Base-by-base conservation (phyloP, 1,140 invertebrate genomes). In the Pissodes strobi region DNA sequence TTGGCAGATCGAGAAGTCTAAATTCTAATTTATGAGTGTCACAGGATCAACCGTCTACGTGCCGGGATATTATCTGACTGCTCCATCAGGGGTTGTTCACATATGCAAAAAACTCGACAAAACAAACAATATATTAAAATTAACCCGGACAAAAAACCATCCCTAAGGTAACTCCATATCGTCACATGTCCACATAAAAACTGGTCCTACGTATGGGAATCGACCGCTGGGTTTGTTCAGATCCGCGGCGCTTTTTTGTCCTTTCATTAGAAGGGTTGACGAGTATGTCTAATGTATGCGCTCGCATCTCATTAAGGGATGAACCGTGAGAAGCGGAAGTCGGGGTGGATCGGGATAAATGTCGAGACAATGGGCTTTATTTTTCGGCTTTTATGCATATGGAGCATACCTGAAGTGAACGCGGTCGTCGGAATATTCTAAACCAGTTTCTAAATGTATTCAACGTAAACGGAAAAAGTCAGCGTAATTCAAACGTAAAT, bases 301-400 rank as follows among this genome's bases (percentile, higher is more conserved):
- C 55, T 64, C 38, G 62, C 62, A 64, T 64, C 62, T 64, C 62
- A 64, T 64, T 58, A 64, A 64, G 62, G 62, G 62, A 64, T 64
- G 62, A 64, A 64, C 62, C 62, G 62, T 64, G 62, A 64, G 62
- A 64, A 63, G 60, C 60, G 60, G 60, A 63, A 63, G 51, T 48
- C 60, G 60, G 60, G 60, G 60, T 55, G 60, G 60, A 63, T 63
- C 60, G 48, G 22, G 22, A 51, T 10, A n/a, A 51, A 51, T 51
- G 19, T 13, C 48, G 23, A 51, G 23, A 51, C 48, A 51, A 51
- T 51, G 17, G 48, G 12, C 13, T 51, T 51, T 51, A 15, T 9
- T 51, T 25, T n/a, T 30, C 23, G 21, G 19, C 23, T 25, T 27
- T 12, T n/a, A 23, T 30, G 25, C 13, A 30, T 25, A 21, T 30